Evolutionary conservation across 1,140 invertebrate species (phyloP), one percentile per base, ranked within the genome.

Genomic region (Drosophila quadrilineata): DNA sequence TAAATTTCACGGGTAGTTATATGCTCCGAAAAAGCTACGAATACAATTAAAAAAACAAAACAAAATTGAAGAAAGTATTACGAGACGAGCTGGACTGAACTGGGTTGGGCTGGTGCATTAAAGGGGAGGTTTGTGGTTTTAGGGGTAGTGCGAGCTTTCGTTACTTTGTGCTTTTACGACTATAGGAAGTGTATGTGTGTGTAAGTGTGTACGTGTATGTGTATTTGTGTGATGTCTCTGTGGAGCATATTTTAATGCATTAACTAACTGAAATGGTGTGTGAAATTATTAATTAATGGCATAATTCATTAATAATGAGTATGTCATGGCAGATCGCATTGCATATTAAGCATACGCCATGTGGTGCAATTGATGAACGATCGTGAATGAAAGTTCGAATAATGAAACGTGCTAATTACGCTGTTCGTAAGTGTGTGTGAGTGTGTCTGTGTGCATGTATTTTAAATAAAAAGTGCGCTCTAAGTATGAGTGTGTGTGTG

Each of bases 221-320:
- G 71, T 75, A 36, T 74, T 58, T 77, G 49, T 57, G 49, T 46
- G 33, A 28, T 56, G 38, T 36, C 26, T 41, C 49, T 54, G 50
- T 57, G 50, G 22, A 49, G 48, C 64, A 63, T 68, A 71, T 71
- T n/a, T n/a, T 80, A 76, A 80, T 82, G 69, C 54, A 76, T 76
- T 69, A 66, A 73, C 74, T 65, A 85, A 85, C 69, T 77, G 73
- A 85, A 84, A 85, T 84, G 82, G 73, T 65, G 85, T 70, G 77
- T 84, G 69, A 74, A 85, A 84, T 77, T 84, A 85, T 85, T 84
- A 85, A 84, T 84, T 85, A 79, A 60, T 70, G 52, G 57, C 69
- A 73, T 84, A 74, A 84, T 84, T 84, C 62, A 77, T 77, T 77
- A 77, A 71, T 82, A 82, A 82, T 84, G 77, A 85, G 77, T 85